Percentiles rank a stretch among this genome's conserved stretches.
Evolutionary conservation across 2,888 invertebrate genomes (phyloP).

Genomic region (Scaptodrosophila latifasciaeformis): DNA sequence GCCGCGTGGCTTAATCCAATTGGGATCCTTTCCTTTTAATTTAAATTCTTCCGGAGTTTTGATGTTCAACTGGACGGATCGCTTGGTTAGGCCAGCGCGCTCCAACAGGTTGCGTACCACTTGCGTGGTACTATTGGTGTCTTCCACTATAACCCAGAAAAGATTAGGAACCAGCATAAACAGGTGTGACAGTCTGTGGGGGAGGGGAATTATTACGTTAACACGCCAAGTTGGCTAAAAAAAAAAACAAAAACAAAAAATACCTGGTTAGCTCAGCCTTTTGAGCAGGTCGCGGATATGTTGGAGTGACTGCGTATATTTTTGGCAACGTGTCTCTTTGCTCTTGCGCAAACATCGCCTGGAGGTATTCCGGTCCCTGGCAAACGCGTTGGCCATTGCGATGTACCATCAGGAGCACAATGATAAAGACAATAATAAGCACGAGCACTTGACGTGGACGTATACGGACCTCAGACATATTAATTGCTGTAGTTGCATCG

Average conservation of each 20-base stretch:
- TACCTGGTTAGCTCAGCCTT: constrained; percentile 94
- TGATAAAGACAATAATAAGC: constrained; percentile 65
- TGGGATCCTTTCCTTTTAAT: constrained; percentile 79
- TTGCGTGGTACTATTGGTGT: constrained; percentile 78
- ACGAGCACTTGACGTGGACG: constrained; percentile 72
- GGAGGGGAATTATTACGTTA: neutral
- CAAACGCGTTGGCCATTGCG: constrained; percentile 68
- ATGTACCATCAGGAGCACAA: constrained; percentile 69
- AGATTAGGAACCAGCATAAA: constrained; percentile 90
- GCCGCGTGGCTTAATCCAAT: constrained; percentile 89
- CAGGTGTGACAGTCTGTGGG: constrained; percentile 86
- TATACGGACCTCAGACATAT: constrained; percentile 71
- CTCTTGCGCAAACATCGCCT: constrained; percentile 55
- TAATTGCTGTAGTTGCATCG: constrained; percentile 11
- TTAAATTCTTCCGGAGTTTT: constrained; percentile 84
- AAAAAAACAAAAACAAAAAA: too few species aligned
- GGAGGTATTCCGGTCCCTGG: constrained; percentile 66
- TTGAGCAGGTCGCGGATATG: constrained; percentile 90
- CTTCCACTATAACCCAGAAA: constrained; percentile 96
- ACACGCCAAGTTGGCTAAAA: neutral
- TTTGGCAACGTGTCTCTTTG: constrained; percentile 76
- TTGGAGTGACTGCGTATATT: constrained; percentile 95
- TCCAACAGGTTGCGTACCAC: constrained; percentile 84
- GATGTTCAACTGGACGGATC: constrained; percentile 80
- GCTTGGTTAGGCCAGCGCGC: constrained; percentile 67